These are phyloP conservation scores for Florisuga fusca DNA, from an alignment of 2,797 vertebrate species.

Conservation along the genomic window DNA sequence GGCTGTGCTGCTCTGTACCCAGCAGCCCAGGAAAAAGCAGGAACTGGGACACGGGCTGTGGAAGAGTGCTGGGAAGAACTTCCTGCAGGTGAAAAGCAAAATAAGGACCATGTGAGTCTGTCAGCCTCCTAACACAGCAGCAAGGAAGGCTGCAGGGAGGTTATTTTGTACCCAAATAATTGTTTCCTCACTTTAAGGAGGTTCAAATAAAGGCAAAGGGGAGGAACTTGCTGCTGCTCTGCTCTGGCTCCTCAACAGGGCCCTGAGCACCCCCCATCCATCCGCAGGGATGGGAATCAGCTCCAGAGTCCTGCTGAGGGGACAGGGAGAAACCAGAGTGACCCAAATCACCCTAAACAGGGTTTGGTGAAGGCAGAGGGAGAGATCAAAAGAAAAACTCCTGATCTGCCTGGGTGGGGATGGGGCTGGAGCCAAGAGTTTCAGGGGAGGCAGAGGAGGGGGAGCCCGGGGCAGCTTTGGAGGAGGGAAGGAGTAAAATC, in stretches of 20 bases:
- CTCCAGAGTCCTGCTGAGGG: not conserved
- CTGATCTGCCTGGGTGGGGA: not conserved
- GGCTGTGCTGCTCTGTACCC: too few species aligned
- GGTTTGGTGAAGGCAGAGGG: not conserved
- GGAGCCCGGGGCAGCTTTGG: not conserved
- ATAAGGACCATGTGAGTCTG: slow-evolving; percentile 16
- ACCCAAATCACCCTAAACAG: not conserved
- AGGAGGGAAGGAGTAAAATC: not conserved
- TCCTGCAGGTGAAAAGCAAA: slow-evolving; percentile 62
- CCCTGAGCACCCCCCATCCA: not conserved
- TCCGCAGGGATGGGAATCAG: not conserved
- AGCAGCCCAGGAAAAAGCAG: not conserved
- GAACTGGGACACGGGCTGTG: slow-evolving; percentile 50
- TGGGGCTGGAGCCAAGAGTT: not conserved
- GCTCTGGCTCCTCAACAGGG: too few species aligned
- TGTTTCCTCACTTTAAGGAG: slow-evolving; percentile 50
- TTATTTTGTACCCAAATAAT: slow-evolving; percentile 48
- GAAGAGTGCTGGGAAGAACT: slow-evolving; percentile 55
- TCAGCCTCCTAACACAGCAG: slow-evolving; percentile 40
- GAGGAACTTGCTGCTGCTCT: slow-evolving; percentile 25
- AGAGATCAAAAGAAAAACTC: not conserved
- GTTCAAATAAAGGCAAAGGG: slow-evolving; percentile 13
- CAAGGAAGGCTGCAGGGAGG: not conserved
- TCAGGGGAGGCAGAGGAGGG: too few species aligned
- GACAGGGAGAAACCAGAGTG: not conserved